phyloP scores from a whole-genome alignment of 1,140 invertebrate genomes.

The Drepana arcuata region DNA sequence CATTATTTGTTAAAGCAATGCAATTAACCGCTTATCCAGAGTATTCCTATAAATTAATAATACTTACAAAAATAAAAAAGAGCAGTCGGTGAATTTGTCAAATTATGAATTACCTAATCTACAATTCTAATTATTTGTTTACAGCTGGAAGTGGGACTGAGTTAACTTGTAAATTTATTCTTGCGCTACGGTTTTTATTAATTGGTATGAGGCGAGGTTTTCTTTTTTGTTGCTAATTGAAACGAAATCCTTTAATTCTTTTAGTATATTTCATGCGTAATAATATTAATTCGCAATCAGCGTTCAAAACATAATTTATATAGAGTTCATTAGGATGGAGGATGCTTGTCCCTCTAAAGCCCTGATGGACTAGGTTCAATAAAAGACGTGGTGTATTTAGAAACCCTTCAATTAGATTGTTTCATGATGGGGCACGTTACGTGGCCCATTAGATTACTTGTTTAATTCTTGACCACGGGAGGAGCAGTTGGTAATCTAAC shows the following conservation, averaged over 20 bases:
- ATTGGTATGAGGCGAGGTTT: slow-evolving; percentile 28
- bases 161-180: slow-evolving; percentile 58
- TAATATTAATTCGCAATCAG: too few relatives aligned
- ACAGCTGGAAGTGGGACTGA: slow-evolving; percentile 27
- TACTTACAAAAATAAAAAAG: background rate
- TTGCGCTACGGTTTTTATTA: slow-evolving; percentile 38
- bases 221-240: slow-evolving; percentile 15
- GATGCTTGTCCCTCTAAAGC: too few relatives aligned
- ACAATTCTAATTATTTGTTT: slow-evolving; percentile 59
- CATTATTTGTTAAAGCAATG: too few relatives aligned
- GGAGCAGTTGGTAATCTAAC: slow-evolving; percentile 55
- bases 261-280: too few relatives aligned
- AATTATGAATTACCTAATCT: slow-evolving; percentile 51
- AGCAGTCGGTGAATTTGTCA: slow-evolving; percentile 18
- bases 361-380: too few relatives aligned
- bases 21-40: too few relatives aligned
- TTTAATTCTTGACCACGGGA: slow-evolving; percentile 66
- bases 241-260: slow-evolving; percentile 25
- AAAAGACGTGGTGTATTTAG: slow-evolving; percentile 49
- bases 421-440: slow-evolving; percentile 23
- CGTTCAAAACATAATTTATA: slow-evolving; percentile 31
- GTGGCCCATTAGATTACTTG: slow-evolving; percentile 51
- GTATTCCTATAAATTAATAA: too few relatives aligned
- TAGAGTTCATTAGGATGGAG: too few relatives aligned
- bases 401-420: slow-evolving; percentile 37